Evolutionary conservation across 2,888 invertebrate genomes (phyloP).

Genomic region (Arrhopalites spinosus): DNA sequence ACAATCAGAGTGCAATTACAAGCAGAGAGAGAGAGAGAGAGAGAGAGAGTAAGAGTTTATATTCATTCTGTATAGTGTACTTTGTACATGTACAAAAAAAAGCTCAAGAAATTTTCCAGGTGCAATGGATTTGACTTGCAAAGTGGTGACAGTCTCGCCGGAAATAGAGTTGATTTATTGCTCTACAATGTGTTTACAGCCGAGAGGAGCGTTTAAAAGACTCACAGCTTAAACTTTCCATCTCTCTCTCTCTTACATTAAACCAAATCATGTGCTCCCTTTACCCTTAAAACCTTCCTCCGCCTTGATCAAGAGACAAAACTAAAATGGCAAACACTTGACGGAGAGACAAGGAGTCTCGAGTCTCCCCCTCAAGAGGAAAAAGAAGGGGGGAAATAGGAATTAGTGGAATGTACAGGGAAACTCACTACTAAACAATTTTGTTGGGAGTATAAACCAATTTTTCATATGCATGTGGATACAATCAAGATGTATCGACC

Average conservation of each 20-base stretch:
- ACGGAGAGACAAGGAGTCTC: too few relatives aligned
- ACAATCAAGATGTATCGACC: slow-evolving; percentile 1
- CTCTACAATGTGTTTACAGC: slow-evolving; percentile 3
- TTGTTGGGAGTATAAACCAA: not conserved
- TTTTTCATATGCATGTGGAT: not conserved
- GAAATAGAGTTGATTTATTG: slow-evolving; percentile 32
- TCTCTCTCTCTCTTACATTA: not conserved
- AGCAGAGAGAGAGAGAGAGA: not conserved
- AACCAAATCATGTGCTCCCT: too few relatives aligned
- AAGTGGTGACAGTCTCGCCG: slow-evolving; percentile 28
- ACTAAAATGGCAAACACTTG: too few relatives aligned
- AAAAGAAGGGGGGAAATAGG: too few relatives aligned
- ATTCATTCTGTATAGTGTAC: not conserved
- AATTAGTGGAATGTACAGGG: too few relatives aligned
- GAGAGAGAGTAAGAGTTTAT: not conserved
- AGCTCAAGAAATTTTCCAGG: slow-evolving; percentile 32
- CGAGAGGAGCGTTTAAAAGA: not conserved
- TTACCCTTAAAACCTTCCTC: too few relatives aligned
- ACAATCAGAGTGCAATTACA: not conserved
- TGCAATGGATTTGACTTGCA: slow-evolving; percentile 24
- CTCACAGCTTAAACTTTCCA: not conserved
- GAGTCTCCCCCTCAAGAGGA: too few relatives aligned
- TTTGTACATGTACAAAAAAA: not conserved
- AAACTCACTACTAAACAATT: not conserved
- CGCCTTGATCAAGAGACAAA: not conserved